Percentiles rank a stretch among this genome's conserved stretches.
Evolutionary conservation across 2,113 vertebrate species (phyloP).

Genomic region (Oostethus manadensis): DNA sequence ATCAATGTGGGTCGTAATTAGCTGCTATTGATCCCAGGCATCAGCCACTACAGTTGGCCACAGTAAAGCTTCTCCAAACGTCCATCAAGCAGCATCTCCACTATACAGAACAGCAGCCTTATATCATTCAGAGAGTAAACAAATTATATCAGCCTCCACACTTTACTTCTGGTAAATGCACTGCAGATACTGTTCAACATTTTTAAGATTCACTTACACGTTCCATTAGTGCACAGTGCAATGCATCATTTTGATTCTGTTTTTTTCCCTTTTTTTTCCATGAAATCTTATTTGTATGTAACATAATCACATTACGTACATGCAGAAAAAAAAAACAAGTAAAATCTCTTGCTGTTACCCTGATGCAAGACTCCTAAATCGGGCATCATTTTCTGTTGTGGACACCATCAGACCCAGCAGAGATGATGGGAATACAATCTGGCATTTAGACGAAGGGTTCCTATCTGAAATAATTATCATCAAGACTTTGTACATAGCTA

Average conservation of each 20-base stretch:
- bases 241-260: conserved; percentile 58
- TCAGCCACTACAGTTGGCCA: conserved; percentile 68
- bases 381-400: conserved; percentile 45
- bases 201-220: conserved; percentile 62
- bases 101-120: conserved; percentile 40
- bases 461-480: conserved; percentile 63
- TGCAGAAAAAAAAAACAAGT: conserved; percentile 13
- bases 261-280: conserved; percentile 53
- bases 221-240: conserved; percentile 57
- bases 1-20: conserved; percentile 76
- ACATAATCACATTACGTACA: conserved; percentile 40
- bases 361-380: conserved; percentile 51
- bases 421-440: conserved; percentile 50
- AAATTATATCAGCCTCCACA: conserved; percentile 57
- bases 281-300: conserved; percentile 42
- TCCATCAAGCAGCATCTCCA: conserved; percentile 55
- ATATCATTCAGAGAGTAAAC: conserved; percentile 55
- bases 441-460: conserved; percentile 43
- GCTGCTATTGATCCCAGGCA: conserved; percentile 72
- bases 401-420: conserved; percentile 25
- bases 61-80: conserved; percentile 62
- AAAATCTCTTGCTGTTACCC: conserved; percentile 43
- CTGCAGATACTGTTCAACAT: conserved; percentile 55
- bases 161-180: conserved; percentile 58
- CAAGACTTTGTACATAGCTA: conserved; percentile 61